Base-by-base conservation (phyloP, 2,113 vertebrate genomes). In the Ammodytes marinus region DNA sequence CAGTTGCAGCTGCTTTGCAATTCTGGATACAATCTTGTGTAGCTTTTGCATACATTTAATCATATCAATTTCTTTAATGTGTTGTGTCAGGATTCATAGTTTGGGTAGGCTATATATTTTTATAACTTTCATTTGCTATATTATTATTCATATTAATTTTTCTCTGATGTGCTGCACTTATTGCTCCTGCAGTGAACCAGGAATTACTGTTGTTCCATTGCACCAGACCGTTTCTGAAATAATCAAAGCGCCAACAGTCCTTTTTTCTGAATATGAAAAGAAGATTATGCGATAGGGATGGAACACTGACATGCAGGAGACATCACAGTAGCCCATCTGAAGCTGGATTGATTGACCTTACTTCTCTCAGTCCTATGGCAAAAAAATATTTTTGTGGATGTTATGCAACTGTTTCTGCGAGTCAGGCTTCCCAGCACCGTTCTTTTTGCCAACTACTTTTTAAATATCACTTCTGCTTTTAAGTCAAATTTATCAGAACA, bases 151-250 rank as follows among this genome's bases (percentile, higher is more conserved):
- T 71, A 55, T 63, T 61, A 2, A 6, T 40, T 49, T 68, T 47
- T n/a, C 61, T 79, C 54, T 67, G 54, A 45, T 61, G 37, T 12
- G 37, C 19, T 12, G 6, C 10, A 43, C 8, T 15, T 17, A 15
- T 69, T 40, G 15, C 64, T 68, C 64, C 55, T 57, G 60, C 43
- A 39, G 17, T 69, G 27, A 52, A 46, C 49, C 17, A 54, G 63
- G 73, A 45, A 69, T 47, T 49, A 27, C 13, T 35, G 15, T 71
- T 82, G 65, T 65, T 74, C 67, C 11, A 68, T 43, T 67, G 45
- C 65, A 54, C 75, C 39, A 67, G 46, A 74, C 76, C 14, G 0
- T 49, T 68, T 63, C 55, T 35, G 17, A 72, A 52, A 73, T 63
- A 85, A 69, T 68, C 45, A 78, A 71, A 76, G 74, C 42, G 0